Evolutionary conservation across 2,888 invertebrate species (phyloP).

Genomic region (Tachina fera): DNA sequence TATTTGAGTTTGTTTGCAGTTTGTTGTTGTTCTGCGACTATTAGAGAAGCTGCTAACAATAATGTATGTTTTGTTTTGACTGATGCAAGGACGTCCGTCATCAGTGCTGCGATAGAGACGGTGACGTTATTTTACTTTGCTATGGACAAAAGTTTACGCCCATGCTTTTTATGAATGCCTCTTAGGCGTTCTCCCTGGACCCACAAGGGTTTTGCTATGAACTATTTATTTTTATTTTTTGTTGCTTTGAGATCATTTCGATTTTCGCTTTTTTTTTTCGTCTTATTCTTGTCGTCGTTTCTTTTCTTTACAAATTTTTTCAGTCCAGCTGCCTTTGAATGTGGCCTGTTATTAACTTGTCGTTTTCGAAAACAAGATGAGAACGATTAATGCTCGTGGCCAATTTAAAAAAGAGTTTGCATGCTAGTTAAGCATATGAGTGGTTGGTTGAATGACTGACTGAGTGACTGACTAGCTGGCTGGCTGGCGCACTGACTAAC

Average conservation of each 20-base stretch:
- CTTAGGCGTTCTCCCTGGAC: constrained; percentile 26
- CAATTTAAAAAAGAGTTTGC: constrained; percentile 75
- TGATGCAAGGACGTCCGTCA: constrained; percentile 67
- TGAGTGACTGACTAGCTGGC: constrained; percentile 6
- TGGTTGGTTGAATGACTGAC: constrained; percentile 39
- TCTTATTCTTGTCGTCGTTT: constrained; percentile 22
- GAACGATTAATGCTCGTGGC: constrained; percentile 80
- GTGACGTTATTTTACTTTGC: constrained; percentile 49
- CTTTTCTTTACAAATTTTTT: constrained; percentile 34
- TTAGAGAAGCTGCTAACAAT: constrained; percentile 55
- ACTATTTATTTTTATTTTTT: constrained; percentile 66
- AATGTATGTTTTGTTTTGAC: constrained; percentile 46
- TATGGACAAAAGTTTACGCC: constrained; percentile 55
- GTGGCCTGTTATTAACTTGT: constrained; percentile 80
- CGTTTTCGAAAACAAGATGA: constrained; percentile 80
- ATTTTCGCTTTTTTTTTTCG: constrained; percentile 54
- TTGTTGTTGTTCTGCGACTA: constrained; percentile 40
- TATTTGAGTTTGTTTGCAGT: constrained; percentile 14
- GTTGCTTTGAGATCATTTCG: constrained; percentile 43
- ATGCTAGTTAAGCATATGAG: constrained; percentile 70
- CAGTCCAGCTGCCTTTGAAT: constrained; percentile 69
- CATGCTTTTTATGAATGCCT: constrained; percentile 34
- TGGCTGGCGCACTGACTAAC: constrained; percentile 4
- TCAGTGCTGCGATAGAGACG: constrained; percentile 52
- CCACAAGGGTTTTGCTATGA: constrained; percentile 44